Base-by-base conservation (phyloP, 2,888 invertebrate genomes). In the Selenia dentaria region DNA sequence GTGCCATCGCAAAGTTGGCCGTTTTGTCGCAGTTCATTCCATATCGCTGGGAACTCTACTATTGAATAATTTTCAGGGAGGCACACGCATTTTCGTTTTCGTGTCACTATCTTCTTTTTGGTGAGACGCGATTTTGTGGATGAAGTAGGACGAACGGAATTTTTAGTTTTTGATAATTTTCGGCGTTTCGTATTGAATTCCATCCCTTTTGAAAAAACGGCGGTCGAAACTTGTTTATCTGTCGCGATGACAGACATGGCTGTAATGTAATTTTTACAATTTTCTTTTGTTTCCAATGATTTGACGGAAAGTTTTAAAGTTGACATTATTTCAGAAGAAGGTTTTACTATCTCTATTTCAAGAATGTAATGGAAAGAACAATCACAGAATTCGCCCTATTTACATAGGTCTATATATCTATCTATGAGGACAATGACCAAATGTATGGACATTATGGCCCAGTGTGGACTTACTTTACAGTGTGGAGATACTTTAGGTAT, bases 1-100 rank as follows among this genome's bases (percentile, higher is more conserved):
- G 90, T 80, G 11, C 95, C 95, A 80, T 96, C 96, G 79, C 95
- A 95, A 34, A 94, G 88, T 69, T 94, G 94, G 62, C 91, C 92
- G 68, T 92, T 94, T 46, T 86, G 85, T 62, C 94, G 91, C 56
- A 94, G 81, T 75, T 94, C 94, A 67, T 93, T 93, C 94, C 94
- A 94, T 66, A 94, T 92, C 31, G 91, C 77, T 44, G 94, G 94
- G 73, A 94, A 94, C 71, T 94, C 93, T 53, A 92, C 91, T 56
- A 92, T 81, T 54, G 92, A 92, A 70, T 91, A 90, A 78, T 92
- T 89, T 77, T 91, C 91, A 57, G 93, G 92, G 51, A 92, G 83
- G 74, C 93, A 93, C 63, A 92, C 91, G 80, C 93, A 93, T 86
- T 91, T 93, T 66, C 91, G 79, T 77, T 84, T 88, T 57, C 86